A percentile compares a stretch with the other conserved stretches of the same genome.
These are phyloP conservation scores for Thecocarcelia acutangulata DNA, from an alignment of 2,888 invertebrate species.

Conservation along the genomic window DNA sequence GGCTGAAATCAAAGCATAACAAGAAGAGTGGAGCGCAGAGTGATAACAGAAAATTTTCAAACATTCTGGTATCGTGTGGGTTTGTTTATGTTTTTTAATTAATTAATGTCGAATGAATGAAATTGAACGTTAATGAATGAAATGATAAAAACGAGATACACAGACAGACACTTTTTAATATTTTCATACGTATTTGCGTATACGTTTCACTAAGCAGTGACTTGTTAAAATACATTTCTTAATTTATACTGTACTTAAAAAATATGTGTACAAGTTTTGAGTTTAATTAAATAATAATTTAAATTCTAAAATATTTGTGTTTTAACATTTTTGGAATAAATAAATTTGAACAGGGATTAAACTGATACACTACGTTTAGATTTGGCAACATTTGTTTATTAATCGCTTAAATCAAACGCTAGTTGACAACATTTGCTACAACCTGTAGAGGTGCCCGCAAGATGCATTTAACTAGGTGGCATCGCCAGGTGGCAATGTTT, in stretches of 20 bases:
- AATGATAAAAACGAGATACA: conserved; percentile 62
- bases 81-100: conserved; percentile 69
- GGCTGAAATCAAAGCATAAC: not conserved
- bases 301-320: conserved; percentile 26
- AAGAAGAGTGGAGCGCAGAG: not conserved
- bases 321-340: not conserved
- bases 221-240: not conserved
- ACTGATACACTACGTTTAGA: too few relatives aligned
- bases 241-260: too few relatives aligned
- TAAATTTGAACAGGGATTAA: too few relatives aligned
- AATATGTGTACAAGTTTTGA: not conserved
- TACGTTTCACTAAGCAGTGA: conserved; percentile 14
- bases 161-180: conserved; percentile 10
- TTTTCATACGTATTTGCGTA: conserved; percentile 18
- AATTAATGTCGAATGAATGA: conserved; percentile 69
- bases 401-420: too few relatives aligned
- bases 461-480: too few relatives aligned
- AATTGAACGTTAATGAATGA: conserved; percentile 69
- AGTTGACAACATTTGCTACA: too few relatives aligned
- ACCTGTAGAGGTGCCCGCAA: too few relatives aligned
- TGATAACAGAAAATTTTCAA: conserved; percentile 15
- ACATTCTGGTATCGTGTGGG: conserved; percentile 53
- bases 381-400: too few relatives aligned
- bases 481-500: too few relatives aligned
- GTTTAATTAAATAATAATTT: conserved; percentile 32